phyloP scores from a whole-genome alignment of 2,797 vertebrate genomes.

The Enteromius treurensis region DNA sequence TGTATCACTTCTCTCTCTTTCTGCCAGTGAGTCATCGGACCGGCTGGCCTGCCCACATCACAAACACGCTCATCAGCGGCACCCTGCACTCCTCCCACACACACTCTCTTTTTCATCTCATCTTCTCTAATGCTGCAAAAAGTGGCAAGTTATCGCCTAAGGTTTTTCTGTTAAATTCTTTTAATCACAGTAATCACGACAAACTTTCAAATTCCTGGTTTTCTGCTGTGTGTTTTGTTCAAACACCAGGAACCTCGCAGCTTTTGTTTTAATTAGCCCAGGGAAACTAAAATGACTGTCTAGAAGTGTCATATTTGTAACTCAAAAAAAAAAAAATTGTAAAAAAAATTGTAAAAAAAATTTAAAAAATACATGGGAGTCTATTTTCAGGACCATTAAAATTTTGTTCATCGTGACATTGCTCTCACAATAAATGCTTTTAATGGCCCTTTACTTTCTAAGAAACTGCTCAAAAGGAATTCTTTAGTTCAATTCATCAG shows the following conservation, averaged over 20 bases:
- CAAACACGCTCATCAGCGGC: conserved; percentile 61
- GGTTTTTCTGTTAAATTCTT: conserved; percentile 26
- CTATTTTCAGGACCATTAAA: background rate
- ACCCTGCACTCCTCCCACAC: conserved; percentile 60
- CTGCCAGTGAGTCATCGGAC: conserved; percentile 68
- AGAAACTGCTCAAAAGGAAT: background rate
- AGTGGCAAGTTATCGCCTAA: conserved; percentile 13
- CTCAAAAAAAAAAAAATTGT: background rate
- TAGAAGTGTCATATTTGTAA: background rate
- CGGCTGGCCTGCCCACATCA: conserved; percentile 74
- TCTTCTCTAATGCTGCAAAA: conserved; percentile 15
- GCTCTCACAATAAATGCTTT: background rate
- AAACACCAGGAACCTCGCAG: background rate
- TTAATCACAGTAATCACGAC: conserved; percentile 19
- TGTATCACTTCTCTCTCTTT: conserved; percentile 42
- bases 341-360: background rate
- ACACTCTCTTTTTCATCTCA: conserved; percentile 17
- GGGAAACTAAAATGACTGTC: background rate
- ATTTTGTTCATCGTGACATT: background rate
- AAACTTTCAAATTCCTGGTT: background rate
- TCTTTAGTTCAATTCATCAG: background rate
- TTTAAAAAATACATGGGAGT: background rate
- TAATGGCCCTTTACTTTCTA: background rate
- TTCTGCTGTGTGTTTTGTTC: background rate
- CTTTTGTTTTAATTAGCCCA: conserved; percentile 2